phyloP scores from a whole-genome alignment of 2,797 vertebrate genomes.

The Mus caroli region DNA sequence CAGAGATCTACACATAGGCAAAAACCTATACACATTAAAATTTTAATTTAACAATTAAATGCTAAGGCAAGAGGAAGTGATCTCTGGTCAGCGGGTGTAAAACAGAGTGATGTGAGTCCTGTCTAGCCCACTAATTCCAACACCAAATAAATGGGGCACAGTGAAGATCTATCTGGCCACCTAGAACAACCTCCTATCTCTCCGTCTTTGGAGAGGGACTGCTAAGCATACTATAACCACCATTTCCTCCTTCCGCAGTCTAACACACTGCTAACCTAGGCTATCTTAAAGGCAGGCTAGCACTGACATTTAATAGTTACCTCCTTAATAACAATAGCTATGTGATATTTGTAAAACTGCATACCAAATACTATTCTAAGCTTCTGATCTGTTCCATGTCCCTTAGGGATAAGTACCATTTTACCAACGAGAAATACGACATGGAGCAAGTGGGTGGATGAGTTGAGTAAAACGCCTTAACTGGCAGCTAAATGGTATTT shows the following conservation, averaged over 20 bases:
- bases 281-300: background rate
- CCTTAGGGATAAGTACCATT: slow-evolving; percentile 16
- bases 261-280: background rate
- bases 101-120: background rate
- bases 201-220: background rate
- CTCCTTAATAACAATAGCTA: background rate
- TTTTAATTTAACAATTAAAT: background rate
- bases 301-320: background rate
- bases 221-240: background rate
- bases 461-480: background rate
- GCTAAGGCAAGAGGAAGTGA: background rate
- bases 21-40: background rate
- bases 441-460: background rate
- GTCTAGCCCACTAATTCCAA: background rate
- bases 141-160: background rate
- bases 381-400: slow-evolving; percentile 2
- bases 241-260: background rate
- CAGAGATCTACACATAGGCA: background rate
- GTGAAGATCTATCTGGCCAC: background rate
- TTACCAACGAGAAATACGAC: slow-evolving; percentile 28
- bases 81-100: background rate
- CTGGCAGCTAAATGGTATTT: background rate
- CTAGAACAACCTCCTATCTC: background rate
- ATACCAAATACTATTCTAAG: background rate
- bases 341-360: background rate